These are phyloP conservation scores for Cacoxenus indagator DNA, from an alignment of 2,888 invertebrate species.

Conservation along the genomic window DNA sequence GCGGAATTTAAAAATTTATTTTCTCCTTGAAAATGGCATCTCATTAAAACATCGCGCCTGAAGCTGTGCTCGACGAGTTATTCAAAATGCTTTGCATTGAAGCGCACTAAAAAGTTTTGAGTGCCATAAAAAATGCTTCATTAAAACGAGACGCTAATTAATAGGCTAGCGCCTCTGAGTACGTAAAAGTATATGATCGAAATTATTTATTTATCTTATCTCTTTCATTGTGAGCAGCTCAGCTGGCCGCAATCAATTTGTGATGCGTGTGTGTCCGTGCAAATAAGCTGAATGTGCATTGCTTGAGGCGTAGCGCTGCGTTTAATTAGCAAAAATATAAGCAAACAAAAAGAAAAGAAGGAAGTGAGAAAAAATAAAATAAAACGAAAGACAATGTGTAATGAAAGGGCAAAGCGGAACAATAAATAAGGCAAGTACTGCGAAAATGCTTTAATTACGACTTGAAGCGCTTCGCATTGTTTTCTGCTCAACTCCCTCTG, in stretches of 20 bases:
- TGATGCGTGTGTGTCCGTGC: background rate
- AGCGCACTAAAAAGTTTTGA: background rate
- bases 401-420: background rate
- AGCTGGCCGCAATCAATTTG: background rate
- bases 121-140: background rate
- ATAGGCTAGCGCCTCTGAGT: too few species aligned
- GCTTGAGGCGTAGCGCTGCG: background rate
- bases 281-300: background rate
- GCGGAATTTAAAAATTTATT: too few species aligned
- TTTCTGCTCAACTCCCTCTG: background rate
- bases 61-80: background rate
- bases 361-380: background rate
- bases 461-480: background rate
- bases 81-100: background rate
- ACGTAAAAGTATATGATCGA: too few species aligned
- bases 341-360: too few species aligned
- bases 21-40: background rate
- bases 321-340: background rate
- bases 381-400: background rate
- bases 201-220: too few species aligned
- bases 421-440: background rate
- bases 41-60: background rate
- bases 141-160: background rate
- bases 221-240: too few species aligned
- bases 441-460: background rate